A percentile compares a stretch with the other conserved stretches of the same genome.
Evolutionary conservation across 1,140 invertebrate species (phyloP).

Genomic region (Archivesica marissinica): DNA sequence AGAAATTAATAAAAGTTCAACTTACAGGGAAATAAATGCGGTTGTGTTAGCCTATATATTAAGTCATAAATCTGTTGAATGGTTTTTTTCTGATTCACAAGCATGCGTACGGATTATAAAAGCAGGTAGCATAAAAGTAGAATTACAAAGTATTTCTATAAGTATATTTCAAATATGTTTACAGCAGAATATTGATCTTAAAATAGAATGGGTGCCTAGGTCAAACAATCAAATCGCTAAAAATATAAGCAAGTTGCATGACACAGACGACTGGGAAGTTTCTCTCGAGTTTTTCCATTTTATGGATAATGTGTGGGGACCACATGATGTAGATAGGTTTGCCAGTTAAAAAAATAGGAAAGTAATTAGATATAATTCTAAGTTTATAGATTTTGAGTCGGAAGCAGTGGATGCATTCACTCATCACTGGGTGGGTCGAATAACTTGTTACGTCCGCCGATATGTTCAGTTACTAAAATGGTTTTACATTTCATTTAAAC

Average conservation of each 20-base stretch:
- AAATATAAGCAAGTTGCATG: neutral
- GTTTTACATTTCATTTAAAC: too few relatives aligned
- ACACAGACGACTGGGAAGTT: slow-evolving; percentile 15
- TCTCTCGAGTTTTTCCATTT: neutral
- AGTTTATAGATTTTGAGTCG: neutral
- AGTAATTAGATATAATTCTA: slow-evolving; percentile 13
- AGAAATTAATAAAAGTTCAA: too few relatives aligned
- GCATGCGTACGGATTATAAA: neutral
- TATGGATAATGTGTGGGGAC: neutral
- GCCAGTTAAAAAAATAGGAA: neutral
- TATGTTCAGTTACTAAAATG: neutral
- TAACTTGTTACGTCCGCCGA: slow-evolving; percentile 12
- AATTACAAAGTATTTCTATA: neutral
- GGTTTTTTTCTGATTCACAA: slow-evolving; percentile 25
- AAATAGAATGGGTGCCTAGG: neutral
- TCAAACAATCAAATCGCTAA: neutral
- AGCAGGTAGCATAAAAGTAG: neutral
- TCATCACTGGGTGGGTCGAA: neutral
- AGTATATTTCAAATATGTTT: slow-evolving; percentile 1
- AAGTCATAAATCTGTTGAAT: neutral
- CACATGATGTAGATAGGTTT: neutral
- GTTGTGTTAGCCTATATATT: neutral
- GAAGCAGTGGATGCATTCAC: slow-evolving; percentile 9
- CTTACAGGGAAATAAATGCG: slow-evolving; percentile 3
- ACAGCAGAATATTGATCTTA: neutral